Conservation (phyloP, 2,797 vertebrate species). For the Eulemur rubriventer region DNA sequence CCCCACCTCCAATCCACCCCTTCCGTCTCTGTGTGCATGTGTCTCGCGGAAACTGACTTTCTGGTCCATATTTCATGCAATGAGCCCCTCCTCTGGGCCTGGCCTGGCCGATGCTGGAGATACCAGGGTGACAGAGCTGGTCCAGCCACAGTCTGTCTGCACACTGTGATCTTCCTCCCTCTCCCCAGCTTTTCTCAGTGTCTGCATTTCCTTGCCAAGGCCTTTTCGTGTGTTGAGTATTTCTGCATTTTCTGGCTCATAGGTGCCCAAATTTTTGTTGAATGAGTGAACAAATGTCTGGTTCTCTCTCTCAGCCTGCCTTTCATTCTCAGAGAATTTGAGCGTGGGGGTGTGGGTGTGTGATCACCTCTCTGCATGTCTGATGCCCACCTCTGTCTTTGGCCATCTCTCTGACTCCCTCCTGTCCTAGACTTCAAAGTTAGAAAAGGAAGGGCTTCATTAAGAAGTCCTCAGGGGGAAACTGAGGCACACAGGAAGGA, state of each 20-base stretch:
- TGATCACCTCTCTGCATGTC: neutral
- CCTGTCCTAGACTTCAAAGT: neutral
- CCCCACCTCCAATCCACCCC: neutral
- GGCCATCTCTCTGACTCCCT: neutral
- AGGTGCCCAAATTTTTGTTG: neutral
- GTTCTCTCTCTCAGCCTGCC: neutral
- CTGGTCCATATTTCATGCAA: neutral
- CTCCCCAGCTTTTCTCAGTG: neutral
- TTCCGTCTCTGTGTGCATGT: neutral
- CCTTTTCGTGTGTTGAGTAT: neutral
- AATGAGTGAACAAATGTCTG: conserved; percentile 11
- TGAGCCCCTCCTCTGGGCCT: neutral
- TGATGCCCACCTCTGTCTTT: neutral
- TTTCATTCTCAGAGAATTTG: neutral
- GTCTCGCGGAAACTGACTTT: neutral
- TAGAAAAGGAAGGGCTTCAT: neutral
- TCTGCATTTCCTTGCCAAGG: neutral
- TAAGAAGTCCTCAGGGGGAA: conserved; percentile 13
- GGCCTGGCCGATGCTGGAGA: neutral
- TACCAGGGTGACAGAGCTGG: neutral
- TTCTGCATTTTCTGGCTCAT: conserved; percentile 10
- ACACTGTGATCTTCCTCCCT: neutral
- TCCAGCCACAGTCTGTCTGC: neutral
- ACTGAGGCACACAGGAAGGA: conserved; percentile 55
- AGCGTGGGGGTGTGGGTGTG: neutral